Conservation (phyloP, 2,797 vertebrate genomes). For the Danionella dracula region DNA sequence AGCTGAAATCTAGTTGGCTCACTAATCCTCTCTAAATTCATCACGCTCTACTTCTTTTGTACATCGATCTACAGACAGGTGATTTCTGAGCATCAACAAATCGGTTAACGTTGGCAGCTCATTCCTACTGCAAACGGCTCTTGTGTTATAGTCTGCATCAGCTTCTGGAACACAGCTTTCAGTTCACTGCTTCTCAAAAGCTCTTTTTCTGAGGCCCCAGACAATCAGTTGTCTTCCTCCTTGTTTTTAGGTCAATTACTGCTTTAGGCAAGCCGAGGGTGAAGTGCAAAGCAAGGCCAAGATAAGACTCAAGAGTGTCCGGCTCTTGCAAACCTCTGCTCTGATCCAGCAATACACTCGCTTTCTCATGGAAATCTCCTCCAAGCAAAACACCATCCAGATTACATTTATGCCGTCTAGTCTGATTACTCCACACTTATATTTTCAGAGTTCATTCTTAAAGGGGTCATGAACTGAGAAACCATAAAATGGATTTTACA, state of each 20-base stretch:
- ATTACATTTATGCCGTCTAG: too few species aligned
- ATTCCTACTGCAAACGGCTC: neutral
- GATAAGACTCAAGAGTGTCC: slow-evolving; percentile 30
- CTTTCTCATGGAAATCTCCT: neutral
- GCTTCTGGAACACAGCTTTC: slow-evolving; percentile 17
- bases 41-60: neutral
- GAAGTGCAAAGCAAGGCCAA: slow-evolving; percentile 31
- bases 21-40: neutral
- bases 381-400: neutral
- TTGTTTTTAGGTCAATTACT: slow-evolving; percentile 46
- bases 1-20: neutral
- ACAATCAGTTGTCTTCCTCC: neutral
- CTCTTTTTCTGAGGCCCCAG: slow-evolving; percentile 23
- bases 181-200: slow-evolving; percentile 27
- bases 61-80: neutral
- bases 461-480: too few species aligned
- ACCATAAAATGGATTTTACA: too few species aligned
- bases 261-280: slow-evolving; percentile 28
- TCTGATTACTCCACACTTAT: too few species aligned
- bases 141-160: neutral
- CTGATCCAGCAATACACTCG: neutral
- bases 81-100: neutral
- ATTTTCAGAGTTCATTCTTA: too few species aligned
- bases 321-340: neutral
- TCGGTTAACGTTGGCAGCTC: neutral